Percentiles rank a stretch among this genome's conserved stretches.
Evolutionary conservation across 2,888 invertebrate species (phyloP).

Genomic region (Drosophila dives): DNA sequence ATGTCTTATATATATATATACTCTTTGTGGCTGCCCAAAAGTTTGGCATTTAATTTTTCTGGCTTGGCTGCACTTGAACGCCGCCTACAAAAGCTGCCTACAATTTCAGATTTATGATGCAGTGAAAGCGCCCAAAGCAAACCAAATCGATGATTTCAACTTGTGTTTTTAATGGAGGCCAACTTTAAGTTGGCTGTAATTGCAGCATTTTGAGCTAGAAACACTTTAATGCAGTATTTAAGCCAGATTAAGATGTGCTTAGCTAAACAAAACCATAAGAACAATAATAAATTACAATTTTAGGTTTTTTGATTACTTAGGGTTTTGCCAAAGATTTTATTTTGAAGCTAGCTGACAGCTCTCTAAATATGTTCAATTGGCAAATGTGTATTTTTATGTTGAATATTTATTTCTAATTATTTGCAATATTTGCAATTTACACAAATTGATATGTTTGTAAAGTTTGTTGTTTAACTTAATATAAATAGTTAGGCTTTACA

Average conservation of each 20-base stretch:
- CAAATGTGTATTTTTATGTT: background rate
- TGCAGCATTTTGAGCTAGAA: background rate
- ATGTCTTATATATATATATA: background rate
- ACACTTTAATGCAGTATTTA: background rate
- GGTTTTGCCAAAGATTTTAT: background rate
- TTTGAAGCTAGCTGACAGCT: background rate
- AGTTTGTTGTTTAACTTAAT: background rate
- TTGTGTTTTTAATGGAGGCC: background rate
- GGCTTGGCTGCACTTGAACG: conserved; percentile 59
- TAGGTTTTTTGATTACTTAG: background rate
- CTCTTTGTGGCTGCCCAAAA: conserved; percentile 26
- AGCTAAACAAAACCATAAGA: too few species aligned
- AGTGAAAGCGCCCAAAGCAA: conserved; percentile 45
- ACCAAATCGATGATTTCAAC: conserved; percentile 36
- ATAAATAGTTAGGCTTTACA: too few species aligned
- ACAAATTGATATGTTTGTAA: background rate
- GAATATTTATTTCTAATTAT: too few species aligned
- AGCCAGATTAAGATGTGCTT: background rate
- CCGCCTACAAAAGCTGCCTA: conserved; percentile 49
- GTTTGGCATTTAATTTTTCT: conserved; percentile 53
- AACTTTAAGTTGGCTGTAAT: conserved; percentile 3
- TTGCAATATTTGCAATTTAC: background rate
- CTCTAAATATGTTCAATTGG: background rate
- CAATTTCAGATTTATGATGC: conserved; percentile 37
- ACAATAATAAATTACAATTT: background rate